Base-by-base conservation (phyloP, 1,140 invertebrate genomes). In the Drosophila mayri region DNA sequence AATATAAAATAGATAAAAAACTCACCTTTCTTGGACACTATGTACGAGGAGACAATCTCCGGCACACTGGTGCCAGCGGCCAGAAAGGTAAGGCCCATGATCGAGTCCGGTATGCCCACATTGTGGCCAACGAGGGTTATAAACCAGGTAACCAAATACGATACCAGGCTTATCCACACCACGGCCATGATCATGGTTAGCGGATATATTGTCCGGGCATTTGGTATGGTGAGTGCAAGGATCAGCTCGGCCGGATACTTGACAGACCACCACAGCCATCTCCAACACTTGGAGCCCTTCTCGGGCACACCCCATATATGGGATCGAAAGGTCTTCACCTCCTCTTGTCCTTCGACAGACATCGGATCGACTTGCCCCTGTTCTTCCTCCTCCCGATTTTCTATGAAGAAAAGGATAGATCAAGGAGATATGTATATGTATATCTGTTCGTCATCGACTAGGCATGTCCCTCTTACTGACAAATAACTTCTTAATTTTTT, bases 71-170 rank as follows among this genome's bases (percentile, higher is more conserved):
- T 96, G 30, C 96, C 96, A 12, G 95, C 94, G 6, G 95, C 95
- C 1, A 97, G 92, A 32, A 97, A 94, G 4, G 96, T 96, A 1
- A 97, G 94, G 7, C 96, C 96, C 96, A 97, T 97, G 2, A 97
- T 95, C 0, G 95, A 96, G 85, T 96, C 95, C 3, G 95, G 95
- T 67, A 96, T 94, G 47, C 94, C 93, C 4, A 96, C 59, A 9
- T 95, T 96, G 72, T 95, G 94, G 97, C 97, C 97, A 60, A 98
- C 95, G 68, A 98, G 94, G 18, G 98, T 98, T 35, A 99, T 98
- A 93, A 97, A 96, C 97, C 97, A 99, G 1, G 98, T 96, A 28
- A 97, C 95, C 0, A 98, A 74, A 90, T 98, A 99, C 1, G 97
- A 97, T 1, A 97, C 94, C 0, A 94, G 93, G 12, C 96, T 96